Evolutionary conservation across 2,113 vertebrate species (phyloP).

Genomic region (Lepisosteus osseus): DNA sequence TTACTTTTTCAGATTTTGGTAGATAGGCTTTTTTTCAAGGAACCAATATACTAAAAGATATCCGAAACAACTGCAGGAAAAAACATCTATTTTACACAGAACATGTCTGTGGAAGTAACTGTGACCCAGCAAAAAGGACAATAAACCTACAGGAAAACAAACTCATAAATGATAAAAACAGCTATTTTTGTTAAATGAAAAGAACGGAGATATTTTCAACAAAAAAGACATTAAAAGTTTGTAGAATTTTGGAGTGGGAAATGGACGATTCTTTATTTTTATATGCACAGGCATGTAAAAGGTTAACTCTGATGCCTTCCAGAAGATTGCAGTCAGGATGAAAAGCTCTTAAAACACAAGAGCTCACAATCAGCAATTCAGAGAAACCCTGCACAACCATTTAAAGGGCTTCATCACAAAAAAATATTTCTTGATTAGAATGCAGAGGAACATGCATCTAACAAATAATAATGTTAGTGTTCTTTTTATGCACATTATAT

Average conservation of each 20-base stretch:
- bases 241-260: too few relatives aligned
- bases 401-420: not conserved
- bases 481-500: not conserved
- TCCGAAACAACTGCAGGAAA: too few relatives aligned
- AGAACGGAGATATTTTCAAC: conserved; percentile 1
- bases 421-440: not conserved
- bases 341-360: conserved; percentile 8
- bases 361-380: conserved; percentile 13
- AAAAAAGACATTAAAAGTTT: not conserved
- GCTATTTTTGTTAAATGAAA: not conserved
- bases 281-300: not conserved
- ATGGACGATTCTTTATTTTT: not conserved
- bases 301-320: conserved; percentile 23
- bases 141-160: too few relatives aligned
- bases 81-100: too few relatives aligned
- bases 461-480: not conserved
- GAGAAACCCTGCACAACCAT: conserved; percentile 9
- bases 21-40: too few relatives aligned
- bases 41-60: too few relatives aligned
- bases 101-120: too few relatives aligned
- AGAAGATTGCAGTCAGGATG: conserved; percentile 3
- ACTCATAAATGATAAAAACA: not conserved
- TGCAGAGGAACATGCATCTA: not conserved
- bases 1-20: conserved; percentile 5
- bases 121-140: too few relatives aligned